Conservation (phyloP, 2,797 vertebrate genomes). For the Dromococcyx pavoninus region DNA sequence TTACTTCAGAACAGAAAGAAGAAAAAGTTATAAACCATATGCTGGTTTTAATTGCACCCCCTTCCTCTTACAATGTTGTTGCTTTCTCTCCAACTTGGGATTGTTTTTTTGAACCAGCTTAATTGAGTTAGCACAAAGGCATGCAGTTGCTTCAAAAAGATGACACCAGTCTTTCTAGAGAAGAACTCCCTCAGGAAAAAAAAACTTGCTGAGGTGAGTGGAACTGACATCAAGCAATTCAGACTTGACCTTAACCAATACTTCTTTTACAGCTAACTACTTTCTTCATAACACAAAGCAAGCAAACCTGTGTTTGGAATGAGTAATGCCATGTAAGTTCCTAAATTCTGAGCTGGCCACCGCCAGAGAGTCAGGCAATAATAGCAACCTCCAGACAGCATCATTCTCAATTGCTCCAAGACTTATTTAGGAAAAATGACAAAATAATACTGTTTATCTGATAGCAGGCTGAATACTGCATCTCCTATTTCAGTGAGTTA, state of each 20-base stretch:
- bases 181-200: not conserved
- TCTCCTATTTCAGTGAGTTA: not conserved
- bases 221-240: not conserved
- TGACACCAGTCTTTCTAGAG: not conserved
- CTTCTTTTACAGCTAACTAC: not conserved
- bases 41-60: not conserved
- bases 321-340: not conserved
- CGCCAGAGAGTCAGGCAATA: not conserved
- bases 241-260: not conserved
- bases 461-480: not conserved
- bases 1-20: not conserved
- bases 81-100: not conserved
- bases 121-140: not conserved
- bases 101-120: not conserved
- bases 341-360: not conserved
- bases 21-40: not conserved
- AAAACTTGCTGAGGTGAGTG: not conserved
- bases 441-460: not conserved
- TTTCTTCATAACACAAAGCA: not conserved
- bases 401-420: not conserved
- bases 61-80: not conserved
- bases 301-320: not conserved
- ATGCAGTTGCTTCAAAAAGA: not conserved
- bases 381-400: not conserved
- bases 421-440: not conserved